Evolutionary conservation across 2,888 invertebrate species (phyloP), one percentile per base, ranked within the genome.

Genomic region (Ctena decussata): DNA sequence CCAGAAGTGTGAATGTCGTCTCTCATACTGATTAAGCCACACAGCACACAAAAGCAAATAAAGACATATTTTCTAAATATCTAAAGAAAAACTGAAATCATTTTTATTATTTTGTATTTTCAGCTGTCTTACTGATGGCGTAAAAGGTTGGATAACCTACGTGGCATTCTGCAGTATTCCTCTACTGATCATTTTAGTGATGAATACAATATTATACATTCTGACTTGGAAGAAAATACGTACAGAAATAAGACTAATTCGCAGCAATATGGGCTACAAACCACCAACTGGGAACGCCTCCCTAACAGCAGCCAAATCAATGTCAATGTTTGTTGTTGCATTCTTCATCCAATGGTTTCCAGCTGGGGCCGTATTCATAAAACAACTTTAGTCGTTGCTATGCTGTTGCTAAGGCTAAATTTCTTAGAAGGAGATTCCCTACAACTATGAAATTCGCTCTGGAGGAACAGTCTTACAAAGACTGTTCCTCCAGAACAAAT

Each of bases 341-440:
- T 90, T 89, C 75, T 89, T 90, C 49, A 81, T 89, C 37, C 90
- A 90, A 60, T 90, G 90, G 90, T 89, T n/a, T n/a, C n/a, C n/a
- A n/a, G n/a, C n/a, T n/a, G n/a, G n/a, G n/a, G n/a, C n/a, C n/a
- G n/a, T n/a, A n/a, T n/a, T n/a, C n/a, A n/a, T n/a, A n/a, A n/a
- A n/a, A n/a, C n/a, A n/a, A n/a, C n/a, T n/a, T n/a, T n/a, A n/a
- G n/a, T n/a, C n/a, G n/a, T n/a, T n/a, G n/a, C n/a, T n/a, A n/a
- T n/a, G n/a, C n/a, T n/a, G n/a, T n/a, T n/a, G n/a, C n/a, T n/a
- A n/a, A n/a, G n/a, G n/a, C n/a, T n/a, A n/a, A n/a, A n/a, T n/a
- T n/a, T n/a, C n/a, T n/a, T n/a, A n/a, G n/a, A n/a, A n/a, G n/a
- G n/a, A n/a, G n/a, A n/a, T n/a, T n/a, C n/a, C n/a, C n/a, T n/a